phyloP scores from a whole-genome alignment of 2,113 vertebrate species.

The Hippocampus guttulatus region DNA sequence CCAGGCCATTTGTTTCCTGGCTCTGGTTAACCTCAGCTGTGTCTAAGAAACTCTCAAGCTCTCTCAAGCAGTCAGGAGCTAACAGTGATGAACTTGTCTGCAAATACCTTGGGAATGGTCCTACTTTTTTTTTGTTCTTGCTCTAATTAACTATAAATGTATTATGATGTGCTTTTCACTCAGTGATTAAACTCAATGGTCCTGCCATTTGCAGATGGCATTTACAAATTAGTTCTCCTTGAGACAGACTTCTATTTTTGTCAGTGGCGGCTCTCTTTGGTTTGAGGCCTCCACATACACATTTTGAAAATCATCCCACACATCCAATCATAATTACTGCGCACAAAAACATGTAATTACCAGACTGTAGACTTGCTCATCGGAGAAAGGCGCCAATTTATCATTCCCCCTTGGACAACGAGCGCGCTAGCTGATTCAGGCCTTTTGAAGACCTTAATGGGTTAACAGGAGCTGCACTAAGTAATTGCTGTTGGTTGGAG shows the following conservation, averaged over 20 bases:
- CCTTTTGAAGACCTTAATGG: constrained; percentile 1
- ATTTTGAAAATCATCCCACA: constrained; percentile 6
- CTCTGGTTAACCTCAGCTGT: not conserved
- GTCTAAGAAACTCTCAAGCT: not conserved
- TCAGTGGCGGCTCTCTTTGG: constrained; percentile 17
- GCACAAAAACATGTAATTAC: constrained; percentile 21
- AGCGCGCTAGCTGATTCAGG: not conserved
- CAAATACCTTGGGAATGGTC: not conserved
- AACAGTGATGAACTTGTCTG: not conserved
- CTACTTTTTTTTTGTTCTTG: not conserved
- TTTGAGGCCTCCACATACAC: constrained; percentile 9
- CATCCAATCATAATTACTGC: constrained; percentile 23
- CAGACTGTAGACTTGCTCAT: constrained; percentile 15
- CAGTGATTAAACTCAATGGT: not conserved
- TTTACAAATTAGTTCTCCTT: not conserved
- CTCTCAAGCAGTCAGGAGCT: not conserved
- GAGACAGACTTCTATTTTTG: constrained; percentile 2
- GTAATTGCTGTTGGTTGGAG: constrained; percentile 18
- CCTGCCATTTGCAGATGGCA: not conserved
- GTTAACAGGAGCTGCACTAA: constrained; percentile 6
- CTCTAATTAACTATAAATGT: not conserved
- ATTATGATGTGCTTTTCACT: not conserved
- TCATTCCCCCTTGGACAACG: constrained; percentile 18
- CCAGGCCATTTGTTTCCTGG: not conserved
- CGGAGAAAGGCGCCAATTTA: constrained; percentile 12